Evolutionary conservation across 2,113 vertebrate genomes (phyloP).

Genomic region (Apteryx mantelli): DNA sequence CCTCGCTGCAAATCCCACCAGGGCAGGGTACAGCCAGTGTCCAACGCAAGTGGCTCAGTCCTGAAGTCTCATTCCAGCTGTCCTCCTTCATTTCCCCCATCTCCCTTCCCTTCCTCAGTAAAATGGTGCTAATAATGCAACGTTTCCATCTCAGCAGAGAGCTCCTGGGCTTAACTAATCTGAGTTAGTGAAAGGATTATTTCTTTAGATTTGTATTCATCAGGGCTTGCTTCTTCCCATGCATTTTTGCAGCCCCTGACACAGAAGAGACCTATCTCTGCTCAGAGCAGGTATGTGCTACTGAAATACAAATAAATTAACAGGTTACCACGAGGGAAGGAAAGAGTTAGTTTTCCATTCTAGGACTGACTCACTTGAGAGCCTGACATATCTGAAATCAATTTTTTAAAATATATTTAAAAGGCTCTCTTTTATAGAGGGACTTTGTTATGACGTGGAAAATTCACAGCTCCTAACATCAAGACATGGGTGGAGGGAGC

Average conservation of each 20-base stretch:
- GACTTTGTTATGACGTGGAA: slow-evolving; percentile 25
- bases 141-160: not conserved
- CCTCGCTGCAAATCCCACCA: not conserved
- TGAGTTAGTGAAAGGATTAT: not conserved
- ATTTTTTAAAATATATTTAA: not conserved
- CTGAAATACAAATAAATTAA: slow-evolving; percentile 30
- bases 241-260: not conserved
- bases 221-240: not conserved
- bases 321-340: not conserved
- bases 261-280: not conserved
- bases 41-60: not conserved
- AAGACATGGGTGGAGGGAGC: slow-evolving; percentile 47
- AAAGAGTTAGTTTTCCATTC: slow-evolving; percentile 23
- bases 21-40: not conserved
- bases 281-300: not conserved
- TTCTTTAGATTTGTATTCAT: not conserved
- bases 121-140: not conserved
- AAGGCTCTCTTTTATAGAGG: slow-evolving; percentile 37
- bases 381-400: slow-evolving; percentile 7
- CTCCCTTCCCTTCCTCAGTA: not conserved
- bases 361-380: slow-evolving; percentile 1
- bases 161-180: not conserved
- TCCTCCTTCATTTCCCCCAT: not conserved
- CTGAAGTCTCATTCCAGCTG: not conserved
- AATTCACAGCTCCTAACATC: slow-evolving; percentile 57